phyloP scores from a whole-genome alignment of 1,140 invertebrate genomes.

The Andrena cerasifolii region DNA sequence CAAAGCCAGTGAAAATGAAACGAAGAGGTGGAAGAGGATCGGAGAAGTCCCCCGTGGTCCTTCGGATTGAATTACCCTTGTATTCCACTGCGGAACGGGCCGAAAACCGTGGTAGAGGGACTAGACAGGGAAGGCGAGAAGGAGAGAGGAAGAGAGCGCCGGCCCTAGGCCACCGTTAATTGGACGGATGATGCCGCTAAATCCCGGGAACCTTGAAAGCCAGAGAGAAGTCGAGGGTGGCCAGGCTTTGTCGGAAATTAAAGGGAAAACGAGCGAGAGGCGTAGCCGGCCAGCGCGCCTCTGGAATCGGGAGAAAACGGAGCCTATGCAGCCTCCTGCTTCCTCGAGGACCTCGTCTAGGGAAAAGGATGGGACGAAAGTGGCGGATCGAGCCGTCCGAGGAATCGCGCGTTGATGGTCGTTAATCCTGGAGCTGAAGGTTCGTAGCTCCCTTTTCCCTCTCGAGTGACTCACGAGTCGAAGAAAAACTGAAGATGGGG shows the following conservation, averaged over 20 bases:
- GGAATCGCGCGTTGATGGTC: constrained; percentile 26
- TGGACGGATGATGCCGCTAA: constrained; percentile 68
- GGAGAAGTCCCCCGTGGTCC: constrained; percentile 1
- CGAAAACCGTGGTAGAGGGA: constrained; percentile 12
- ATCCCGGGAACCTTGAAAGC: constrained; percentile 55
- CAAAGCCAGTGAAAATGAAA: constrained; percentile 32
- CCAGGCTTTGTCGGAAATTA: constrained; percentile 64
- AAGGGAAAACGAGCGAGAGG: constrained; percentile 35
- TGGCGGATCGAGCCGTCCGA: constrained; percentile 6
- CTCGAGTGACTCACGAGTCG: too few species aligned
- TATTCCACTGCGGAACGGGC: constrained; percentile 12
- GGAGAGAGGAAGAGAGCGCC: constrained; percentile 13
- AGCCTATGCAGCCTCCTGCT: too few species aligned
- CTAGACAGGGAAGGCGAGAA: not conserved
- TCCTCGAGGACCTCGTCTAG: too few species aligned
- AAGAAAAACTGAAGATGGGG: not conserved
- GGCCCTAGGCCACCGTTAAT: constrained; percentile 58
- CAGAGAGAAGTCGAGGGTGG: constrained; percentile 12
- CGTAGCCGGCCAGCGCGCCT: not conserved
- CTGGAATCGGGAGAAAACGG: not conserved
- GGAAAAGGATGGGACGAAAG: not conserved
- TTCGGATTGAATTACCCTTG: constrained; percentile 54
- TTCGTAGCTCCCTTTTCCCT: too few species aligned
- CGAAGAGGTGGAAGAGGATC: not conserved
- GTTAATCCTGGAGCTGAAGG: constrained; percentile 35